Percentiles rank a stretch among this genome's conserved stretches.
These are phyloP conservation scores for Drosophila kepulauana DNA, from an alignment of 1,140 invertebrate species.

Conservation along the genomic window DNA sequence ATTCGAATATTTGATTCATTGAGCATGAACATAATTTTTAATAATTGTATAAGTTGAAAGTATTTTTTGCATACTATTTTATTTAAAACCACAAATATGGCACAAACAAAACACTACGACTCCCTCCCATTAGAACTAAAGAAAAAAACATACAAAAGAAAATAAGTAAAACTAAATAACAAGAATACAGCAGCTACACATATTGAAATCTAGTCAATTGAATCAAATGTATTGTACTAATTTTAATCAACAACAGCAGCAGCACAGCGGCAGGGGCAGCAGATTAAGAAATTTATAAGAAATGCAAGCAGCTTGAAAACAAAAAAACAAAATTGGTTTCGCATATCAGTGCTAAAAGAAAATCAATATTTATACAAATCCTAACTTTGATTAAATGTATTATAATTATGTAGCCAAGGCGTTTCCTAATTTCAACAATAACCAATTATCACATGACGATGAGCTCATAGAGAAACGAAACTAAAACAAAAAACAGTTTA, in stretches of 20 bases:
- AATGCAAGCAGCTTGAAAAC: slow-evolving; percentile 40
- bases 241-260: slow-evolving; percentile 55
- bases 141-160: too few relatives aligned
- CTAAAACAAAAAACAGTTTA: slow-evolving; percentile 31
- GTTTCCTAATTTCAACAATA: slow-evolving; percentile 46
- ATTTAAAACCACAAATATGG: slow-evolving; percentile 37
- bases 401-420: slow-evolving; percentile 71
- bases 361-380: slow-evolving; percentile 59
- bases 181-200: slow-evolving; percentile 64
- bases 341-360: slow-evolving; percentile 64
- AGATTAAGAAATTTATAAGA: slow-evolving; percentile 32
- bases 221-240: slow-evolving; percentile 81
- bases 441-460: slow-evolving; percentile 53
- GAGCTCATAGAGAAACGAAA: slow-evolving; percentile 45
- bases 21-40: slow-evolving; percentile 56
- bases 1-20: slow-evolving; percentile 58
- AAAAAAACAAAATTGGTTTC: slow-evolving; percentile 62
- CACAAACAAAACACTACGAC: slow-evolving; percentile 45
- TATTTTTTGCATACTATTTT: slow-evolving; percentile 36
- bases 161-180: slow-evolving; percentile 14
- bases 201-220: slow-evolving; percentile 83
- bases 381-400: slow-evolving; percentile 75
- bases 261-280: slow-evolving; percentile 18
- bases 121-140: slow-evolving; percentile 67
- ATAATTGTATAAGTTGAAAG: slow-evolving; percentile 57